Conservation (phyloP, 2,113 vertebrate species). For the Stegastes partitus region DNA sequence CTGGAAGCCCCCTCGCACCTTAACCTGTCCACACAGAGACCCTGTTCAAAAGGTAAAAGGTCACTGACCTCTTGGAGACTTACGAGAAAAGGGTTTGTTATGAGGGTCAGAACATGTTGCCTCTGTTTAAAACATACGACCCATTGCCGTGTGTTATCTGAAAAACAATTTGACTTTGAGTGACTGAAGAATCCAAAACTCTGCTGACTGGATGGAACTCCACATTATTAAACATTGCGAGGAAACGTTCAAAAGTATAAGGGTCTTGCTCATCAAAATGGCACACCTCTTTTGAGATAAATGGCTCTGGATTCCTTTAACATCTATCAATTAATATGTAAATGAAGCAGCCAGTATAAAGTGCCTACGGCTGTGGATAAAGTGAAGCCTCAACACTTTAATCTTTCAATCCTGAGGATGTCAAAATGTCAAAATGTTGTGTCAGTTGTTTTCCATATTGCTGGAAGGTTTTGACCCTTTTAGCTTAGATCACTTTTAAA, state of each 20-base stretch:
- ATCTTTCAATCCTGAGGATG: constrained; percentile 69
- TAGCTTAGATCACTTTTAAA: constrained; percentile 22
- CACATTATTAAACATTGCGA: constrained; percentile 71
- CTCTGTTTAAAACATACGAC: constrained; percentile 27
- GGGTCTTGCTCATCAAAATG: constrained; percentile 74
- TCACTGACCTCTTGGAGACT: background rate
- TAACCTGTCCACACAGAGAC: constrained; percentile 86
- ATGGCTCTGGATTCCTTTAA: constrained; percentile 67
- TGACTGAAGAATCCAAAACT: constrained; percentile 38
- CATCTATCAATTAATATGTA: constrained; percentile 82
- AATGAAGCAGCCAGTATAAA: constrained; percentile 69
- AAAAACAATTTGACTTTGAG: constrained; percentile 56
- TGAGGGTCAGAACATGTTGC: constrained; percentile 3
- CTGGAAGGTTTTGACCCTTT: constrained; percentile 37
- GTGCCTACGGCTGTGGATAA: constrained; percentile 67
- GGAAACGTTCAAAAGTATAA: constrained; percentile 61
- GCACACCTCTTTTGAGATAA: constrained; percentile 72
- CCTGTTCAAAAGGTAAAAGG: constrained; percentile 84
- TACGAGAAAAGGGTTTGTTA: background rate
- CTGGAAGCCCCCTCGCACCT: constrained; percentile 83
- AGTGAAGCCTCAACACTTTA: constrained; percentile 68
- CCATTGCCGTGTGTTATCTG: constrained; percentile 36
- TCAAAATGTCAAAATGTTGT: constrained; percentile 70
- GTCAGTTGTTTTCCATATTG: constrained; percentile 68
- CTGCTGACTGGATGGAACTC: constrained; percentile 69